phyloP scores from a whole-genome alignment of 2,888 invertebrate species.

The Drosophila hamatofila region DNA sequence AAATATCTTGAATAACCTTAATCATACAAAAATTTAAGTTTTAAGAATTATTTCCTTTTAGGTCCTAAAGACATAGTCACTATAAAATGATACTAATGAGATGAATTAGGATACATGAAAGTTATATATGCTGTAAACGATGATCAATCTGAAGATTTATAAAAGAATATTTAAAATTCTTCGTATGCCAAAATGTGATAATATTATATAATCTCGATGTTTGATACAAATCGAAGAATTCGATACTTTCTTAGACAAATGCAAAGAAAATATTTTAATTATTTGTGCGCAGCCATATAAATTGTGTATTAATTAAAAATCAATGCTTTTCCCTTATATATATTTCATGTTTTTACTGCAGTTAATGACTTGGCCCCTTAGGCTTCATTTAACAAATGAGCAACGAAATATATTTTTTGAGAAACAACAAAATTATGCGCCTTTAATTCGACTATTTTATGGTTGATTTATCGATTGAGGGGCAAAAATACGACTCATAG shows the following conservation, averaged over 20 bases:
- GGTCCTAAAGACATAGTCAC: no score
- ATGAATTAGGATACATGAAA: no score
- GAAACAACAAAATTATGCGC: slow-evolving; percentile 20
- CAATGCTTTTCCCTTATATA: slow-evolving; percentile 23
- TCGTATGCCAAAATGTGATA: not conserved
- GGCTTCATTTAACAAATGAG: slow-evolving; percentile 49
- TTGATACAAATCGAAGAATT: not conserved
- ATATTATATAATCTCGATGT: not conserved
- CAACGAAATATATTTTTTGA: slow-evolving; percentile 9
- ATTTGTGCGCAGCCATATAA: slow-evolving; percentile 10
- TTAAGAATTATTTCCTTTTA: no score
- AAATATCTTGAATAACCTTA: no score
- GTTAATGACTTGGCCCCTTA: slow-evolving; percentile 38
- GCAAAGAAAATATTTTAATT: slow-evolving; percentile 20
- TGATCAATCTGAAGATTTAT: no score
- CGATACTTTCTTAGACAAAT: not conserved
- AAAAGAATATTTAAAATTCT: not conserved
- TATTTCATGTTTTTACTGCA: slow-evolving; percentile 7
- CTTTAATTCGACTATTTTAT: slow-evolving; percentile 40
- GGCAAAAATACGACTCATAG: not conserved
- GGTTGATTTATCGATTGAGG: slow-evolving; percentile 57
- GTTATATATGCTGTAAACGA: no score
- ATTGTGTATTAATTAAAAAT: slow-evolving; percentile 42
- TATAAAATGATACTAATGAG: no score
- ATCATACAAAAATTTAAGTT: no score